Evolutionary conservation across 2,888 invertebrate species (phyloP).

Genomic region (Monochamus alternatus): DNA sequence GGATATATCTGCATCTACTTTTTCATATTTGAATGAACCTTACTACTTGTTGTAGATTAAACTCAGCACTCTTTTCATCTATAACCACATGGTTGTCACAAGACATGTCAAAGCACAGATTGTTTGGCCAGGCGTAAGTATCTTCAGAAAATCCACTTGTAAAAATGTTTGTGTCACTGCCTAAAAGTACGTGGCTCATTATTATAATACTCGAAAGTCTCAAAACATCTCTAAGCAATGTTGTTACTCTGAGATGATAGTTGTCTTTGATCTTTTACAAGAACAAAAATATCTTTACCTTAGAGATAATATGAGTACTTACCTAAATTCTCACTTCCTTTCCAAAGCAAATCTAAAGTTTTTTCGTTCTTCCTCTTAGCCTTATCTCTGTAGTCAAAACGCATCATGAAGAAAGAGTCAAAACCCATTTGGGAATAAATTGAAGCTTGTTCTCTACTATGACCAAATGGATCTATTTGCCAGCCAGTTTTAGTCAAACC

Average conservation of each 20-base stretch:
- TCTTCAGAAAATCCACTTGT: constrained; percentile 61
- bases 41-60: constrained; percentile 71
- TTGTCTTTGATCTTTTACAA: no score
- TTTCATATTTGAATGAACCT: not conserved
- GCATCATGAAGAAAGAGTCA: constrained; percentile 81
- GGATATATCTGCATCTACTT: no score
- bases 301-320: constrained; percentile 46
- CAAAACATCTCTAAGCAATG: no score
- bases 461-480: constrained; percentile 89
- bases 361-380: constrained; percentile 73
- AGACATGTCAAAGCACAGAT: constrained; percentile 76
- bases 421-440: constrained; percentile 81
- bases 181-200: not conserved
- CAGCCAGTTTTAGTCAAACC: constrained; percentile 81
- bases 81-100: constrained; percentile 73
- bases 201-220: not conserved
- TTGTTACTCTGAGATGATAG: no score
- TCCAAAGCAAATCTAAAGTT: constrained; percentile 82
- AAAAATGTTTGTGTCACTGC: constrained; percentile 63
- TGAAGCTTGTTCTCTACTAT: constrained; percentile 87
- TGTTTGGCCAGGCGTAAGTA: constrained; percentile 67
- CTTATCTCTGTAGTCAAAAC: constrained; percentile 81
- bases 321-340: constrained; percentile 76
- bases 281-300: not conserved
- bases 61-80: constrained; percentile 72